phyloP scores from a whole-genome alignment of 2,888 invertebrate genomes.

The Phania funesta region DNA sequence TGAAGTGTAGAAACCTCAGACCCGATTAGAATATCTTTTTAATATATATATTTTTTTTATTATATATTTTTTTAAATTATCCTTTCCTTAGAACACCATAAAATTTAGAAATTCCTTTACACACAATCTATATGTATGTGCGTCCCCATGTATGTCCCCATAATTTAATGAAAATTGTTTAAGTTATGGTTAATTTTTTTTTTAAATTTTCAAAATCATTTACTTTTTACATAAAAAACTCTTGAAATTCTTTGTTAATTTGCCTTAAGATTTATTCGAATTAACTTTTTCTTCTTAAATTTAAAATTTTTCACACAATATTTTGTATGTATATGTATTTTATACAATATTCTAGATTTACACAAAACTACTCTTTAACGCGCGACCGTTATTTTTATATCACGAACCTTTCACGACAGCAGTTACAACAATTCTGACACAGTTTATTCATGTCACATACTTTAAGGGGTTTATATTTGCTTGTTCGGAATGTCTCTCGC shows the following conservation, averaged over 20 bases:
- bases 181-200: neutral
- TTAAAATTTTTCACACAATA: slow-evolving; percentile 59
- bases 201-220: slow-evolving; percentile 35
- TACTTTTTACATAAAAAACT: slow-evolving; percentile 51
- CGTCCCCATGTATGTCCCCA: slow-evolving; percentile 10
- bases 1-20: slow-evolving; percentile 35
- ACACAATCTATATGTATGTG: slow-evolving; percentile 24
- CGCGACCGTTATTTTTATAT: slow-evolving; percentile 72
- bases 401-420: slow-evolving; percentile 80
- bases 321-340: slow-evolving; percentile 68
- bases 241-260: slow-evolving; percentile 43
- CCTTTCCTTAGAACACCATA: neutral
- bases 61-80: neutral
- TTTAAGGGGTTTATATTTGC: slow-evolving; percentile 49
- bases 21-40: slow-evolving; percentile 22
- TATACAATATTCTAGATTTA: slow-evolving; percentile 68
- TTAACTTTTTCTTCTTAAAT: slow-evolving; percentile 50
- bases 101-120: slow-evolving; percentile 28
- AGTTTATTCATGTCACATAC: slow-evolving; percentile 67
- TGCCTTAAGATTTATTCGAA: slow-evolving; percentile 40
- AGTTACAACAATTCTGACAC: slow-evolving; percentile 80
- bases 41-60: slow-evolving; percentile 14
- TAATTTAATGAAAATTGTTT: neutral
- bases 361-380: slow-evolving; percentile 74
- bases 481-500: neutral